Percentiles rank a stretch among this genome's conserved stretches.
These are phyloP conservation scores for Scomber japonicus DNA, from an alignment of 2,113 vertebrate genomes.

Conservation along the genomic window DNA sequence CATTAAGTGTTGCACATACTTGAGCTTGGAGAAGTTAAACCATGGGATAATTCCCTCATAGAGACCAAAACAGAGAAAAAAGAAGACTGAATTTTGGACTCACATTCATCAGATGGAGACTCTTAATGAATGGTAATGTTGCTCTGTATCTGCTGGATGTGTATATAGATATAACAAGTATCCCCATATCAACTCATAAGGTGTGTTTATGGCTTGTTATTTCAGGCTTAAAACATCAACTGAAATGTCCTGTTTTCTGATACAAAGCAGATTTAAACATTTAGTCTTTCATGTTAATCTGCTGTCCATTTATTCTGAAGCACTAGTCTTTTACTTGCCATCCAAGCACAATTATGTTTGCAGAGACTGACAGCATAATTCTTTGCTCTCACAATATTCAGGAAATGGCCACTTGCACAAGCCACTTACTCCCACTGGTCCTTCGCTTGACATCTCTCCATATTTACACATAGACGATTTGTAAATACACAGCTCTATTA, in stretches of 20 bases:
- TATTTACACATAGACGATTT: slow-evolving; percentile 59
- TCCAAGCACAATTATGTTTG: slow-evolving; percentile 50
- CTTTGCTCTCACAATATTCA: slow-evolving; percentile 53
- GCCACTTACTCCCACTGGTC: slow-evolving; percentile 59
- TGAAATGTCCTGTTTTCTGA: background rate
- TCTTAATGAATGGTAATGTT: background rate
- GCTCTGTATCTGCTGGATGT: background rate
- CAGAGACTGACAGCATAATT: slow-evolving; percentile 62
- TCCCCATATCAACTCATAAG: slow-evolving; percentile 6
- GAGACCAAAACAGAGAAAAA: background rate
- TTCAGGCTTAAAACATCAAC: background rate
- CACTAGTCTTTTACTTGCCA: slow-evolving; percentile 38
- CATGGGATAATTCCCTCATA: background rate
- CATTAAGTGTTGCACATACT: too few relatives aligned
- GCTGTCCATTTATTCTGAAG: slow-evolving; percentile 38
- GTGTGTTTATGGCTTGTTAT: background rate
- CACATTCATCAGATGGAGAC: background rate
- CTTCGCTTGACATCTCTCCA: slow-evolving; percentile 39
- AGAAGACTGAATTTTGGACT: background rate
- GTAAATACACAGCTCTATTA: slow-evolving; percentile 54
- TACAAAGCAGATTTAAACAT: background rate
- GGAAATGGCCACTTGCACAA: slow-evolving; percentile 76
- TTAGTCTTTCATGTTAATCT: slow-evolving; percentile 28
- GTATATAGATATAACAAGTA: background rate
- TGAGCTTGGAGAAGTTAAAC: too few relatives aligned